Base-by-base conservation (phyloP, 2,113 vertebrate genomes). In the Bubo bubo region DNA sequence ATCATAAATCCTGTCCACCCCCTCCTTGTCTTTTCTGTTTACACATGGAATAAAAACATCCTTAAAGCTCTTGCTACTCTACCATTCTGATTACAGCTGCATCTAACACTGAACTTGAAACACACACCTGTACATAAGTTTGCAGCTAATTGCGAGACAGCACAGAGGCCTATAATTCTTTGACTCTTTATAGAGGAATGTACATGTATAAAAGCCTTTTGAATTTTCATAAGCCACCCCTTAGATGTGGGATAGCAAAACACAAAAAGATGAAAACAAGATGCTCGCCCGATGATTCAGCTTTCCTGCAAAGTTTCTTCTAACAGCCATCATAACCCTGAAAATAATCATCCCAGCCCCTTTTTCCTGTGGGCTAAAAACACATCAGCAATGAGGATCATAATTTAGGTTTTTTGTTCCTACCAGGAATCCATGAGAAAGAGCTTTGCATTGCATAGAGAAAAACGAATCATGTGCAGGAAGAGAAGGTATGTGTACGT, bases 241-340 rank as follows among this genome's bases (percentile, higher is more conserved):
- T 97, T 90, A 95, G 94, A 97, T 97, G 94, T 97, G 95, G 95
- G 81, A 96, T 64, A 88, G 79, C 63, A 80, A 77, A 91, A 90
- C 74, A 95, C 70, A 90, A 86, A 73, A 96, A 73, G 80, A 94
- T 94, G 80, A 95, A 93, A 97, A 95, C 77, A 90, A 95, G 74
- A 94, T 94, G 90, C 88, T 95, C 59, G 82, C 52, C 14, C 28
- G 3, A 88, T 94, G 96, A 97, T 96, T 97, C 95, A 95, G 71
- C 84, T 96, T 96, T 90, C 80, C 91, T 96, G 70, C 89, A 45
- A 94, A 94, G 62, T 95, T 90, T 95, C 93, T 95, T 91, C 71
- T 85, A 79, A 41, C 66, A 89, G 70, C 77, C 74, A 83, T 75
- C 80, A 50, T 72, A 95, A 91, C 71, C 84, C 86, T 59, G 63